phyloP scores from a whole-genome alignment of 2,113 vertebrate species.

The Saccopteryx bilineata region DNA sequence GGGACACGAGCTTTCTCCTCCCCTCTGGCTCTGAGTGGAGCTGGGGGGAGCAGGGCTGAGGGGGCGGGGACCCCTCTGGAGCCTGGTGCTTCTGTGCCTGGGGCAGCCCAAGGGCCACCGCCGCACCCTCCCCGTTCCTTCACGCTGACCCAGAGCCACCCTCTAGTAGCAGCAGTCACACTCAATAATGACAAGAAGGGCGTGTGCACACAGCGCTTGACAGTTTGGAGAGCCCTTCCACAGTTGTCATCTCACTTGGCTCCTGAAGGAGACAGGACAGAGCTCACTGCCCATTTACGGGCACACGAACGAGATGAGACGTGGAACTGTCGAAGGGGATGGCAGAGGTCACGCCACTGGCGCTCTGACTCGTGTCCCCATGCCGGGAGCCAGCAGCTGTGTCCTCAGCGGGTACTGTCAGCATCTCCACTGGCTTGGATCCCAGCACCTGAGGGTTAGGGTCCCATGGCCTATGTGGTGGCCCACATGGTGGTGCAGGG shows the following conservation, averaged over 20 bases:
- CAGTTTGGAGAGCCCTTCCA: neutral
- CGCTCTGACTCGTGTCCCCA: neutral
- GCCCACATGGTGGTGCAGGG: neutral
- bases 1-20: neutral
- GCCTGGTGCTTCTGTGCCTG: neutral
- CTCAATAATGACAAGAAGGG: neutral
- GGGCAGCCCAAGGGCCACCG: neutral
- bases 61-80: too few relatives aligned
- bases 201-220: accelerated
- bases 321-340: neutral
- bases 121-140: neutral
- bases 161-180: neutral
- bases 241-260: neutral
- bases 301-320: neutral
- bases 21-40: neutral
- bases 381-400: neutral
- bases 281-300: neutral
- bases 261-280: neutral
- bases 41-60: neutral
- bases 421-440: neutral
- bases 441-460: conserved; percentile 1
- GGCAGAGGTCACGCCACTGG: conserved; percentile 14
- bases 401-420: neutral
- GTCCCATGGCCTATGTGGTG: neutral
- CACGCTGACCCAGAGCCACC: neutral